Evolutionary conservation across 2,888 invertebrate genomes (phyloP).

Genomic region (Cordilura impudica): DNA sequence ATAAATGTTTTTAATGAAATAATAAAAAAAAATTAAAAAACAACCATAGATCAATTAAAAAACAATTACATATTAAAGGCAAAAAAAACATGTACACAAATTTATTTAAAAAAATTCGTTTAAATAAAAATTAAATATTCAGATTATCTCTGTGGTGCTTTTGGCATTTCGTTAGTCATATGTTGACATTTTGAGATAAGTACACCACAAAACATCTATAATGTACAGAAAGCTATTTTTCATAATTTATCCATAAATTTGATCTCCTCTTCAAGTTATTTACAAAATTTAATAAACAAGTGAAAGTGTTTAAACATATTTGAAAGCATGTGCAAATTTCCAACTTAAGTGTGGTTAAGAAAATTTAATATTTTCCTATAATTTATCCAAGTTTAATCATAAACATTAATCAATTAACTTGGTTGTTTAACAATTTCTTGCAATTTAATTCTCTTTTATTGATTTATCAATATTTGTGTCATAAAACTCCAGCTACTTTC

Average conservation of each 20-base stretch:
- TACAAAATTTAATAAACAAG: conserved; percentile 27
- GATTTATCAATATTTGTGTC: conserved; percentile 42
- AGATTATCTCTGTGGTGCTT: too few species aligned
- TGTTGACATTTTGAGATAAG: too few species aligned
- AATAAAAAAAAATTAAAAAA: conserved; percentile 1
- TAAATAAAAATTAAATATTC: too few species aligned
- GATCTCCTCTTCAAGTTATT: not conserved
- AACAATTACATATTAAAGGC: too few species aligned
- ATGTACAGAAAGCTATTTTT: too few species aligned
- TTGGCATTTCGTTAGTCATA: too few species aligned
- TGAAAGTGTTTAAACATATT: conserved; percentile 50
- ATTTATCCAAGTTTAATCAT: conserved; percentile 46
- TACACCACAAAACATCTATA: too few species aligned
- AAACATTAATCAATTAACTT: conserved; percentile 37
- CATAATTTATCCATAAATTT: not conserved
- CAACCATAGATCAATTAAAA: not conserved
- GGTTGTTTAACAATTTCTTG: conserved; percentile 26
- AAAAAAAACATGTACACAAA: not conserved
- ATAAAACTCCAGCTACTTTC: conserved; percentile 27
- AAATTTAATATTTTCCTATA: conserved; percentile 26
- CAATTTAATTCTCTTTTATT: conserved; percentile 16
- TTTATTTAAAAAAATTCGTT: not conserved
- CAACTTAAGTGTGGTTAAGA: conserved; percentile 18
- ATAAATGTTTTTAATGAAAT: conserved; percentile 7
- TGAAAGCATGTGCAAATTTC: conserved; percentile 27